Evolutionary conservation across 2,113 vertebrate species (phyloP).

Genomic region (Hemiscyllium ocellatum): DNA sequence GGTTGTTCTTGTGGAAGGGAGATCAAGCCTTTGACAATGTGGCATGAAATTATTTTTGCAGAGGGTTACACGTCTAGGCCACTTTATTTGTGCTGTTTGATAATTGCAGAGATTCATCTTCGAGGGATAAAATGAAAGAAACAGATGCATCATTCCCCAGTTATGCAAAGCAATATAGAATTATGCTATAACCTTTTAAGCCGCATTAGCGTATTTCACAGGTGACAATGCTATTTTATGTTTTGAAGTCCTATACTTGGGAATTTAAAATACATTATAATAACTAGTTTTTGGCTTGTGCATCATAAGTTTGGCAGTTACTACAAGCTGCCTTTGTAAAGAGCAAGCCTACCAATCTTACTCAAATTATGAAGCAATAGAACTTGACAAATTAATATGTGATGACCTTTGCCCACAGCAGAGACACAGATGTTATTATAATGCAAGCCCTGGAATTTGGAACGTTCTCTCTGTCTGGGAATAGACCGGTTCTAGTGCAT

Average conservation of each 20-base stretch:
- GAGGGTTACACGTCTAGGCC: neutral
- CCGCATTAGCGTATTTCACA: neutral
- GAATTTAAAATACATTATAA: neutral
- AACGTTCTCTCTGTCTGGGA: constrained; percentile 48
- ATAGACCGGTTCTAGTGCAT: constrained; percentile 40
- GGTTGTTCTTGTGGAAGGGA: constrained; percentile 49
- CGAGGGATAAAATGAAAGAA: neutral
- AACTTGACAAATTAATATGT: constrained; percentile 56
- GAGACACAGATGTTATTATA: constrained; percentile 54
- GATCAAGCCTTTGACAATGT: constrained; percentile 50
- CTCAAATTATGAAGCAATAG: constrained; percentile 49
- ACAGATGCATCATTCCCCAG: neutral
- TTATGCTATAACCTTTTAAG: neutral
- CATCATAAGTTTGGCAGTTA: neutral
- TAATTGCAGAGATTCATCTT: constrained; percentile 4
- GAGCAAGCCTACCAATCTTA: neutral
- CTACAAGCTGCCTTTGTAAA: neutral
- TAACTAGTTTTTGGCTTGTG: neutral
- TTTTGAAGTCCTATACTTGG: neutral
- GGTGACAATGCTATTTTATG: neutral
- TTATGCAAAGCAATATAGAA: neutral
- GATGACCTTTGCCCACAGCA: constrained; percentile 50
- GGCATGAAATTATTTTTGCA: constrained; percentile 31
- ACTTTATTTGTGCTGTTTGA: neutral
- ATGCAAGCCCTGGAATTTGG: constrained; percentile 48